Evolutionary conservation across 2,888 invertebrate species (phyloP).

Genomic region (Isotomurus palustris): DNA sequence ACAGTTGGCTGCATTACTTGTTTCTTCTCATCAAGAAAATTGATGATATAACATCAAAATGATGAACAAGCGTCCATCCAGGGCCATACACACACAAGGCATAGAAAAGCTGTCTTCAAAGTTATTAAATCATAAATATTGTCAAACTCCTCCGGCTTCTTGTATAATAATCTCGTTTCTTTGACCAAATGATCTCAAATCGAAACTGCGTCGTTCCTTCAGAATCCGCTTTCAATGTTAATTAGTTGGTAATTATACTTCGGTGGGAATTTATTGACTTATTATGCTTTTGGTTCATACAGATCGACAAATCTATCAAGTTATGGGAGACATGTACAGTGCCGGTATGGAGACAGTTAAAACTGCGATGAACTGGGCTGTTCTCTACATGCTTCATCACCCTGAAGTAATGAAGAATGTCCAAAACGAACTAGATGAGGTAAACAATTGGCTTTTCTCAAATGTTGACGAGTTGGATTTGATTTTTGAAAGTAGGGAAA

Average conservation of each 20-base stretch:
- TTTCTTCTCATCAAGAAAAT: too few species aligned
- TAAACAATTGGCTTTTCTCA: constrained; percentile 48
- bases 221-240: background rate
- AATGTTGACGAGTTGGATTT: background rate
- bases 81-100: too few species aligned
- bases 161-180: background rate
- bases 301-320: constrained; percentile 88
- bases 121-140: too few species aligned
- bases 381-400: constrained; percentile 80
- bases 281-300: constrained; percentile 47
- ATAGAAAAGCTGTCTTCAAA: too few species aligned
- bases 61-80: too few species aligned
- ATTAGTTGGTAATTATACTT: background rate
- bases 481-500: too few species aligned
- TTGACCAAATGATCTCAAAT: background rate
- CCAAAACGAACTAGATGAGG: constrained; percentile 78
- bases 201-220: background rate
- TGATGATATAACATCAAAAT: too few species aligned
- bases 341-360: constrained; percentile 93
- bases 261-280: background rate
- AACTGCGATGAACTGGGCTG: constrained; percentile 80
- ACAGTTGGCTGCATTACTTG: too few species aligned
- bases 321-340: constrained; percentile 83
- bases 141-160: background rate
- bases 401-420: constrained; percentile 74